These are phyloP conservation scores for Acipenser oxyrinchus DNA, from an alignment of 2,797 vertebrate species.

Conservation along the genomic window DNA sequence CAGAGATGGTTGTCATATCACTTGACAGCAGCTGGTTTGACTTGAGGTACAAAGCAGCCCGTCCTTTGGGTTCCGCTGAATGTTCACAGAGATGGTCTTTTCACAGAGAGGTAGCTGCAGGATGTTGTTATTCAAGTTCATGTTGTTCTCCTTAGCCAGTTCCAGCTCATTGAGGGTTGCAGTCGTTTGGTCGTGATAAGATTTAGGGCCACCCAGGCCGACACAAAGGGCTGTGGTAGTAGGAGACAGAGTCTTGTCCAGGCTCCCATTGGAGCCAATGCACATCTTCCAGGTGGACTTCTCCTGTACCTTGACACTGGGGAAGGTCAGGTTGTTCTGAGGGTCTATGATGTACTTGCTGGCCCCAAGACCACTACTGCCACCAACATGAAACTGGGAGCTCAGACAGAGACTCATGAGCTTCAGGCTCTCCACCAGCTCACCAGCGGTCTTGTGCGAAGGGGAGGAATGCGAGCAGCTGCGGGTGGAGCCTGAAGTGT, in stretches of 20 bases:
- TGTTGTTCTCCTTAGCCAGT: conserved; percentile 66
- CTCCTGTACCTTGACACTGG: conserved; percentile 82
- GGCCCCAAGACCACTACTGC: conserved; percentile 16
- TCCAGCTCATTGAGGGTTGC: conserved; percentile 60
- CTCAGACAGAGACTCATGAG: conserved; percentile 88
- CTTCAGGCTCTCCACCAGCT: conserved; percentile 87
- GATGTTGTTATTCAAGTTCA: conserved; percentile 80
- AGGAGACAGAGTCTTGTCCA: conserved; percentile 53
- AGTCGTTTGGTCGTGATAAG: conserved; percentile 70
- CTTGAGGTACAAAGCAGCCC: conserved; percentile 81
- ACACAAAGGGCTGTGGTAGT: conserved; percentile 40
- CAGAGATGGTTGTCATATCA: conserved; percentile 68
- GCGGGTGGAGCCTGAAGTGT: conserved; percentile 56
- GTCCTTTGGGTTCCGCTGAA: conserved; percentile 82
- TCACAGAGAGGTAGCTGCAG: conserved; percentile 98
- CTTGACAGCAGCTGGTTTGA: conserved; percentile 91
- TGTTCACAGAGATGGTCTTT: conserved; percentile 96
- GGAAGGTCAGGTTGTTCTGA: conserved; percentile 59
- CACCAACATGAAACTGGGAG: conserved; percentile 65
- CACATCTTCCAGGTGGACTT: conserved; percentile 91
- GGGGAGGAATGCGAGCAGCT: conserved; percentile 40
- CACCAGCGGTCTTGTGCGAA: conserved; percentile 58
- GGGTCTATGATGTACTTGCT: conserved; percentile 74
- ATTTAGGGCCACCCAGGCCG: conserved; percentile 31
- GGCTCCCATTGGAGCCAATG: conserved; percentile 60